A percentile compares a stretch with the other conserved stretches of the same genome.
Evolutionary conservation across 2,797 vertebrate genomes (phyloP).

Genomic region (Antennarius maculatus): DNA sequence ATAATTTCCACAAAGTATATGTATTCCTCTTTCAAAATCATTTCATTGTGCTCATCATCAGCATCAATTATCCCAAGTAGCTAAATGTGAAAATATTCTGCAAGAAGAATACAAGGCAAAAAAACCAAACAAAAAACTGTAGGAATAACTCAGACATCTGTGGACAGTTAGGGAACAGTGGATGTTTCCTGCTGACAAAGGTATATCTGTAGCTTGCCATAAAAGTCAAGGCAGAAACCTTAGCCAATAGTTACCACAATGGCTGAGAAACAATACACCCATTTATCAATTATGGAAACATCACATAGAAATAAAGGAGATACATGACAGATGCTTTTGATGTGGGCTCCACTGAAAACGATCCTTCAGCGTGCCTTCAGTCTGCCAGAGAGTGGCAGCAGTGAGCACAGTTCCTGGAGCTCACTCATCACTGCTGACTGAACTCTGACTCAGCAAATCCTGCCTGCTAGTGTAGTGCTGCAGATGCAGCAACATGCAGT

Average conservation of each 20-base stretch:
- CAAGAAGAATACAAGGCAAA: constrained; percentile 33
- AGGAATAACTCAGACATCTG: constrained; percentile 68
- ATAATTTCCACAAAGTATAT: constrained; percentile 15
- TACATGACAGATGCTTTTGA: constrained; percentile 37
- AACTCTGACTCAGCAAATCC: constrained; percentile 78
- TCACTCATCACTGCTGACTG: constrained; percentile 57
- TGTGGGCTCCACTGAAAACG: constrained; percentile 27
- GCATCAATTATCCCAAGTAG: constrained; percentile 42
- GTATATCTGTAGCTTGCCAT: constrained; percentile 57
- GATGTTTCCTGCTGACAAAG: constrained; percentile 72
- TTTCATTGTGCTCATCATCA: constrained; percentile 33
- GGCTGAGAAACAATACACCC: constrained; percentile 45
- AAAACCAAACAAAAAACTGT: constrained; percentile 30
- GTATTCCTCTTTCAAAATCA: constrained; percentile 28
- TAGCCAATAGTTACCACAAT: constrained; percentile 49
- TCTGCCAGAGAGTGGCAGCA: constrained; percentile 68
- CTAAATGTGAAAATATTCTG: constrained; percentile 54
- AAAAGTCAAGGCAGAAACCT: constrained; percentile 48
- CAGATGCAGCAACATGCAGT: constrained; percentile 57
- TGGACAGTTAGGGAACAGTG: constrained; percentile 66
- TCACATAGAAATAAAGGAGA: constrained; percentile 26
- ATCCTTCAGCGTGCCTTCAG: constrained; percentile 7
- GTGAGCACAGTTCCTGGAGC: constrained; percentile 47
- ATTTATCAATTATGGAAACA: constrained; percentile 62
- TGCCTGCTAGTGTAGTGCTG: constrained; percentile 54